Evolutionary conservation across 2,797 vertebrate genomes (phyloP), one percentile per base, ranked within the genome.

Genomic region (Catamblyrhynchus diadema): DNA sequence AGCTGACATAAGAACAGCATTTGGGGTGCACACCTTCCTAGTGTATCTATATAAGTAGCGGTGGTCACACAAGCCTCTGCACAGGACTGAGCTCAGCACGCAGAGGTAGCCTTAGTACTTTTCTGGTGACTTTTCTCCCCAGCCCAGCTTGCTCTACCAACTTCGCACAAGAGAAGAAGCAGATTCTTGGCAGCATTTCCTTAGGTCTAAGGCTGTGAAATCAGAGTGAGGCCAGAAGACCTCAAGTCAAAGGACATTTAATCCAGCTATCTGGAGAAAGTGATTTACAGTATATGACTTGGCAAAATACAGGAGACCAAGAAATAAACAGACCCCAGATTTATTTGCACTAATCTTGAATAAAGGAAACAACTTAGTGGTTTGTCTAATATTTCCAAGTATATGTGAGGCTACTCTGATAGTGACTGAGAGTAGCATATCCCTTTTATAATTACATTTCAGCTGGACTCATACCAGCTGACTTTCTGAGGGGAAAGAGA

Each of bases 21-120:
- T 89, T 69, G 61, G 32, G 27, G 45, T 33, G n/a, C 25, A 56
- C 27, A 69, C 23, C 35, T 56, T 86, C 45, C 35, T 12, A 1
- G 0, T 64, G 1, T 28, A 27, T 10, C 39, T 33, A 39, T 4
- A 0, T 2, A 62, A 82, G 19, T 2, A 20, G 32, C 35, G 54
- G 14, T 13, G 19, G 28, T 70, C 2, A 4, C 48, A 66, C 59
- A 48, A 69, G 21, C 21, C 66, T 66, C 33, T 22, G 70, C 19
- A 32, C 2, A 27, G 18, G 15, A 30, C 1, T 73, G 37, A 57
- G 24, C 10, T 30, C 27, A 47, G 35, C 16, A 77, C 27, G 28
- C 30, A 77, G 9, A 81, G 8, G 6, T 4, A 47, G 35, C 17
- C 16, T 42, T 23, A 66, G 19, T 10, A 54, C 35, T 71, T 39